Base-by-base conservation (phyloP, 1,140 invertebrate species). In the Papilio aristodemus region DNA sequence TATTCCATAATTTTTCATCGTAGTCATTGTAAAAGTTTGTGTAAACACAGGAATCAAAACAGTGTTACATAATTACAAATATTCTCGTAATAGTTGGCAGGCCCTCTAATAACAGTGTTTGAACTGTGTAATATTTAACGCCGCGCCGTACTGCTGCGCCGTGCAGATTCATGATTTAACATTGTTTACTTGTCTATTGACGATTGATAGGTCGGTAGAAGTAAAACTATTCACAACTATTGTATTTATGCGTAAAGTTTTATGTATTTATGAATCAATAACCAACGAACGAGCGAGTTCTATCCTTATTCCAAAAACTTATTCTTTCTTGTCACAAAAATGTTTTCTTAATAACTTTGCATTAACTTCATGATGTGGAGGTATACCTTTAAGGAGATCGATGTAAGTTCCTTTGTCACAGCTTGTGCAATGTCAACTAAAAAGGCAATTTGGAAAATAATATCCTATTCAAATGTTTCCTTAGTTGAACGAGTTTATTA, bases 391-490 rank as follows among this genome's bases (percentile, higher is more conserved):
- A 75, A 72, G 62, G 57, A 70, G 71, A 72, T 78, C 69, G 72
- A 78, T 76, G 71, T 70, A 75, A 73, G n/a, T n/a, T 70, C 70
- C 67, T 74, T 80, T 67, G 58, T 62, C 43, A 70, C 74, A 74
- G 50, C 68, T 70, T 37, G 74, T 62, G 68, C 43, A 74, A 74
- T 71, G 70, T 73, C 68, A 77, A 75, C 76, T 71, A 70, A 75
- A 67, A 70, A 67, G 60, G 73, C 74, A 75, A 74, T 77, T 78
- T 72, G 71, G 72, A 71, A 72, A 75, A 77, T 81, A 81, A 79
- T 76, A 78, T 73, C 76, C 77, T 69, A 83, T 83, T 83, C 73
- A 83, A 79, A 73, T 81, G 79, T 78, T 79, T 67, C 67, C 67
- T 73, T 54, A 72, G 70, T 71, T 79, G 75, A 81, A 81, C 76